Conservation (phyloP, 2,888 invertebrate species). For the Plemyria rubiginata region DNA sequence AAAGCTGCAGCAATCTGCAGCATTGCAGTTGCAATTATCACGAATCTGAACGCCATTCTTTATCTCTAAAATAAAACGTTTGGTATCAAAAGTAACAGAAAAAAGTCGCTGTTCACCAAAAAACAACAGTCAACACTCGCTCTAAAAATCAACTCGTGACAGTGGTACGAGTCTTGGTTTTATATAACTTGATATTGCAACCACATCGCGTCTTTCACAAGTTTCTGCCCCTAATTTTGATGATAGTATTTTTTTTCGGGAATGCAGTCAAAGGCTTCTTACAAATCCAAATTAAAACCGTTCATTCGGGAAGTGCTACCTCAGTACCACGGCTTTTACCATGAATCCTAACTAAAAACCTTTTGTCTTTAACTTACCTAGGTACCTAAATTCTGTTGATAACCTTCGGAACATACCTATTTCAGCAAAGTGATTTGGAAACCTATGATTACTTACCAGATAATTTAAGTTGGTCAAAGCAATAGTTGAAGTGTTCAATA, state of each 20-base stretch:
- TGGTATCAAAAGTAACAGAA: slow-evolving; percentile 12
- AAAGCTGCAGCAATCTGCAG: slow-evolving; percentile 58
- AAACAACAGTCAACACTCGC: slow-evolving; percentile 55
- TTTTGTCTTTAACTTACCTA: neutral
- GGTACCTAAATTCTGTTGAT: neutral
- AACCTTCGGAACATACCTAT: neutral
- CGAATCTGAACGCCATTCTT: slow-evolving; percentile 55
- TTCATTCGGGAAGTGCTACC: slow-evolving; percentile 19
- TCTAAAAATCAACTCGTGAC: slow-evolving; percentile 61
- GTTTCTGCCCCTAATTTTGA: slow-evolving; percentile 28
- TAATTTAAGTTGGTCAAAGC: slow-evolving; percentile 51
- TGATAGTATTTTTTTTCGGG: slow-evolving; percentile 14
- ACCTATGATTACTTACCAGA: slow-evolving; percentile 46
- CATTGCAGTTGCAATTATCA: slow-evolving; percentile 57
- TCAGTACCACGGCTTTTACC: neutral
- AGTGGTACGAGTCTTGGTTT: slow-evolving; percentile 63
- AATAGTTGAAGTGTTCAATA: slow-evolving; percentile 43
- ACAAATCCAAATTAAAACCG: slow-evolving; percentile 16
- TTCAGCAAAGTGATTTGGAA: slow-evolving; percentile 44
- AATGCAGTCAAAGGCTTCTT: slow-evolving; percentile 20
- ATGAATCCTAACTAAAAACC: neutral
- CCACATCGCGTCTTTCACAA: slow-evolving; percentile 68
- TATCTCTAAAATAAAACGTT: slow-evolving; percentile 38
- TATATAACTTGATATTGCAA: slow-evolving; percentile 77
- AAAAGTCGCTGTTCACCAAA: slow-evolving; percentile 43